Base-by-base conservation (phyloP, 1,140 invertebrate species). In the Stegodyphus dumicola region DNA sequence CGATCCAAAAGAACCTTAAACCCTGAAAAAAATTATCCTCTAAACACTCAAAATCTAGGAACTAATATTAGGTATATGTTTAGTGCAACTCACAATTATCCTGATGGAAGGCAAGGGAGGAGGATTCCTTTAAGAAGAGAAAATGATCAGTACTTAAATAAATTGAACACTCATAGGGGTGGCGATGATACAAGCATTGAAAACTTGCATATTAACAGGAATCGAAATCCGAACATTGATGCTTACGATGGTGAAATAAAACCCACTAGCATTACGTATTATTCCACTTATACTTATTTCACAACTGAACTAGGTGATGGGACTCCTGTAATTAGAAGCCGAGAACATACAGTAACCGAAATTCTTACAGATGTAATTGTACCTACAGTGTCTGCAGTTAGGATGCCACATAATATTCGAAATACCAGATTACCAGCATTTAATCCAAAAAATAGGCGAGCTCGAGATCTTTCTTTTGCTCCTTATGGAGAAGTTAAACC, bases 211-310 rank as follows among this genome's bases (percentile, higher is more conserved):
- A 4, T 6, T 10, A 71, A 51, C 33, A 65, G 7, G 33, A 78
- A 54, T 33, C 51, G 52, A 15, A 52, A 73, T 81, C 69, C 33
- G 17, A 60, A 60, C 64, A 51, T 53, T 51, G 51, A 17, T 64
- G 33, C 48, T 7, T 52, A 73, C 52, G 60, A 83, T n/a, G 18
- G 17, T 10, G 80, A 66, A 54, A 85, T 85, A 48, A 76, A 69
- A 51, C 81, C 81, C 11, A 85, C 81, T 5, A 76, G 81, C 17
- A 65, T 94, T 6, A 97, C 96, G 0, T 95, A 94, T 89, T 97
- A 95, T 88, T 97, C 96, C 0, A 97, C 96, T 0, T 97, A 95
- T 88, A 98, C 96, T 0, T 97, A 97, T 90, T 97, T 96, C 89
- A 97, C 96, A 0, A 97, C 87, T n/a, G 94, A 96, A 81, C 95